Evolutionary conservation across 1,140 invertebrate genomes (phyloP), one percentile per base, ranked within the genome.

Genomic region (Bombus turneri): DNA sequence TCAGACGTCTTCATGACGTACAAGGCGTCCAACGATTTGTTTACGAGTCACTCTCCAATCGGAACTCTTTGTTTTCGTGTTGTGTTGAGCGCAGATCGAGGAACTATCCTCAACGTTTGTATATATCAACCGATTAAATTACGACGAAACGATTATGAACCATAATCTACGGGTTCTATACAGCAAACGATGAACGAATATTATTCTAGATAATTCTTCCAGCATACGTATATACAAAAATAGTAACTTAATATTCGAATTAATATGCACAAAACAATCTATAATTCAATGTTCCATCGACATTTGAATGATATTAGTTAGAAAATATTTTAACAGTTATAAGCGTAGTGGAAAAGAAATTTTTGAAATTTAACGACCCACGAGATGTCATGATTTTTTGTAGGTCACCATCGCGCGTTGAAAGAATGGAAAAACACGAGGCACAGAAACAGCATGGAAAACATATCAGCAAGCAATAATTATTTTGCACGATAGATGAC

Each of bases 401-500:
- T 78, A 77, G 73, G 43, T 76, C 74, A 39, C 1, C 9, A 12
- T n/a, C 6, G 1, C 18, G 18, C 18, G 18, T 31, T 13, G 41
- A 37, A 53, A 53, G 37, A 81, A 72, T 81, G 83, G 86, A 87
- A 87, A 87, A 87, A 86, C 79, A 87, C 83, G 76, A 43, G 43
- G 25, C 41, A 34, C n/a, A 28, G 22, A 34, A 12, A 31, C 57
- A 39, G 53, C n/a, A 28, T 62, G 31, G 74, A 80, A 82, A 81
- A 86, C 71, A 53, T 59, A 53, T n/a, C 22, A 22, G 34, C n/a
- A 10, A 47, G 37, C 53, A 69, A 80, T 69, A 84, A 90, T 89
- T 90, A 89, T 66, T 84, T 77, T 81, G 82, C 59, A 79, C 64
- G 81, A 90, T 62, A 85, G 89, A 93, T 93, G 90, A 92, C 89